Evolutionary conservation across 2,888 invertebrate genomes (phyloP).

Genomic region (Thelaira solivaga): DNA sequence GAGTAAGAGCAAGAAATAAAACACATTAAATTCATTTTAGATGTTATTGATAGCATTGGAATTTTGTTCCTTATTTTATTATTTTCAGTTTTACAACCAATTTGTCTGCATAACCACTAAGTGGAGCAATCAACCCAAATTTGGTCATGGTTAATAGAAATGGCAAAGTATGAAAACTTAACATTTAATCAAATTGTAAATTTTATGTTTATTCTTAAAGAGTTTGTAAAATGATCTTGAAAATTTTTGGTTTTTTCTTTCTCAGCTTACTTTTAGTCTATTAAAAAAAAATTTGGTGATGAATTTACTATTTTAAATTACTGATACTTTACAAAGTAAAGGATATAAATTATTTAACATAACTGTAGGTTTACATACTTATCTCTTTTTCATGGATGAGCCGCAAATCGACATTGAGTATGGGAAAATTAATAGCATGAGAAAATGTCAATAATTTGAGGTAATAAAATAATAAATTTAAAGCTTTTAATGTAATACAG

Average conservation of each 20-base stretch:
- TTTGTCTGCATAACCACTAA: slow-evolving; percentile 59
- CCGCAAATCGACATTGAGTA: not conserved
- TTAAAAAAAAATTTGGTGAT: not conserved
- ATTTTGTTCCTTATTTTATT: too few relatives aligned
- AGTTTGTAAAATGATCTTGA: not conserved
- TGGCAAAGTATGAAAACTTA: slow-evolving; percentile 31
- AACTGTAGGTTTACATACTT: slow-evolving; percentile 16
- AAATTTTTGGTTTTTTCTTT: too few relatives aligned
- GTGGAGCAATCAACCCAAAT: slow-evolving; percentile 74
- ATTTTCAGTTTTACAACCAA: slow-evolving; percentile 28
- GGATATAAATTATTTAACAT: slow-evolving; percentile 7
- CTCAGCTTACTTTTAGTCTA: not conserved
- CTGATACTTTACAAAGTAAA: not conserved
- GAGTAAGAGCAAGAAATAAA: too few relatives aligned
- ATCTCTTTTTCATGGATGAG: slow-evolving; percentile 7
- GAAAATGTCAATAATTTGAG: slow-evolving; percentile 4
- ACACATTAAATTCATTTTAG: slow-evolving; percentile 39
- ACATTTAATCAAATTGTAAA: too few relatives aligned
- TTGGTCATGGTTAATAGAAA: slow-evolving; percentile 60
- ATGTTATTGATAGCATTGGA: slow-evolving; percentile 56
- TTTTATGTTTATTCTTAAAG: not conserved
- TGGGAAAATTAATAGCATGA: slow-evolving; percentile 25
- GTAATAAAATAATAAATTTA: not conserved
- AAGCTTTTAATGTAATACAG: too few relatives aligned
- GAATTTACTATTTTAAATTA: not conserved